Conservation (phyloP, 2,888 invertebrate species). For the Spodoptera picta region DNA sequence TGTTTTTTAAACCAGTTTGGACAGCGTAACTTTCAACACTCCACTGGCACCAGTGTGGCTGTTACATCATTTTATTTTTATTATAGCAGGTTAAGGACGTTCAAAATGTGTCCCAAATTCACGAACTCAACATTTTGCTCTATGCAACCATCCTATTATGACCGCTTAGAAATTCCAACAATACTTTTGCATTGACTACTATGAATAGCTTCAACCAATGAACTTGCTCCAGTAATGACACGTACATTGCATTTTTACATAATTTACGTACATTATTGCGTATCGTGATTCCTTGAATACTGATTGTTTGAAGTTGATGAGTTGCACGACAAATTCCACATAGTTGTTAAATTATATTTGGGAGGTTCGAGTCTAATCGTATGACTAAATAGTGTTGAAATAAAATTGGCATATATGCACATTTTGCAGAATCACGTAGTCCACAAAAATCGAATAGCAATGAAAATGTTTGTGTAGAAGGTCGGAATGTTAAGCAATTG, state of each 20-base stretch:
- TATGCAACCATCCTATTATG: background rate
- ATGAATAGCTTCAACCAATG: constrained; percentile 2
- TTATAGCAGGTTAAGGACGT: constrained; percentile 28
- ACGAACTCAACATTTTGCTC: background rate
- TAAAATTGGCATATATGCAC: background rate
- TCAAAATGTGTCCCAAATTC: constrained; percentile 11
- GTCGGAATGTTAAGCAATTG: constrained; percentile 25
- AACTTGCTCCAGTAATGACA: background rate
- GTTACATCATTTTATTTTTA: constrained; percentile 34
- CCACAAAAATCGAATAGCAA: background rate
- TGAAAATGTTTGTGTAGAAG: constrained; percentile 8
- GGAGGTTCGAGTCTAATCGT: background rate
- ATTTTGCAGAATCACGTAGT: constrained; percentile 1
- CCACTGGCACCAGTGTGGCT: constrained; percentile 6
- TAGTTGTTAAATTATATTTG: background rate
- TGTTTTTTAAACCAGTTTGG: constrained; percentile 18
- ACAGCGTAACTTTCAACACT: constrained; percentile 36
- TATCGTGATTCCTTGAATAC: constrained; percentile 14
- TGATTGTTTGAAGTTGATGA: constrained; percentile 2
- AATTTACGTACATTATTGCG: constrained; percentile 18
- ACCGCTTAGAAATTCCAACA: no score
- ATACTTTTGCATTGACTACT: no score
- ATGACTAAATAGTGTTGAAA: background rate
- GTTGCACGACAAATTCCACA: constrained; percentile 1
- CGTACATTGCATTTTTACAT: constrained; percentile 5